Base-by-base conservation (phyloP, 2,113 vertebrate genomes). In the Rhinoderma darwinii region DNA sequence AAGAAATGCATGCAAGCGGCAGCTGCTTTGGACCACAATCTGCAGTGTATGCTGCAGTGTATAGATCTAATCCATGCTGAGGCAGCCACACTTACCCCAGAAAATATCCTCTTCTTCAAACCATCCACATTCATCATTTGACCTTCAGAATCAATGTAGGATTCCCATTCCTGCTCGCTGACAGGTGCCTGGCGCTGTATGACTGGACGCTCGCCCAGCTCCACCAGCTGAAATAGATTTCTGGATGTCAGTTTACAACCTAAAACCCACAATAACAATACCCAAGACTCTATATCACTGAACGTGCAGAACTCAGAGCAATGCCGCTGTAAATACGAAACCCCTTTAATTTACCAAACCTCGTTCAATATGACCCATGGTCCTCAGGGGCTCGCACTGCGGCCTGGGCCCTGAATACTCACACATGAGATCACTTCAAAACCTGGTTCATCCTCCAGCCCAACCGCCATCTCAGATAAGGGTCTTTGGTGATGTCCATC, bases 341-440 rank as follows among this genome's bases (percentile, higher is more conserved):
- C 8, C n/a, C 63, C 43, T 72, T 70, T 25, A 37, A 81, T 37
- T 59, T 25, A 44, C 3, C 14, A 43, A 17, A 66, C 44, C 63
- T 72, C 35, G 18, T 32, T 73, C 44, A n/a, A 83, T 81, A 61
- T 5, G 9, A 7, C 12, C 15, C 44, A 50, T 5, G 41, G 44
- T 8, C 44, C 44, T 18, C 30, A 35, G 44, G 27, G 73, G 25
- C 39, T 44, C 22, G 15, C 15, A 78, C 1, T 7, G 27, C 12
- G 4, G n/a, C 9, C 43, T 7, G 37, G 39, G 4, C 37, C n/a
- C 43, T 59, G 51, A 32, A 43, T 22, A 91, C 96, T 95, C 93
- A 98, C 97, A 10, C 96, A 98, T 83, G 94, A 96, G 89, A 98
- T 98, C 89, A 98, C 95, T 79, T 98, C 97, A 5, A 98, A 98